A percentile compares a stretch with the other conserved stretches of the same genome.
These are phyloP conservation scores for Papilio dardanus DNA, from an alignment of 1,140 invertebrate genomes.

Conservation along the genomic window DNA sequence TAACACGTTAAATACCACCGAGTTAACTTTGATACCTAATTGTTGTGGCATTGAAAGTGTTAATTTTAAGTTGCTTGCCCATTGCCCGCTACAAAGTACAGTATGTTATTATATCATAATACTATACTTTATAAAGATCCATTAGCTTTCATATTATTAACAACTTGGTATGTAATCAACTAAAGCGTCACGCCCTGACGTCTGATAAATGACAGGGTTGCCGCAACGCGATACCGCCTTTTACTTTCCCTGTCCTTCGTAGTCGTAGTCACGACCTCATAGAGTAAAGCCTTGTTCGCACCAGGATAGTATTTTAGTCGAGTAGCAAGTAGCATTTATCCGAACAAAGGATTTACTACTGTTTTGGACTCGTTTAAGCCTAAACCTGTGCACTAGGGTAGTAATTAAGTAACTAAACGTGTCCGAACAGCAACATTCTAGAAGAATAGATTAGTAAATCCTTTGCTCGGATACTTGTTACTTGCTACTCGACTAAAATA, in stretches of 20 bases:
- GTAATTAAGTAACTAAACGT: no score
- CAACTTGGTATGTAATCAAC: constrained; percentile 16
- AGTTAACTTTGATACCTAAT: neutral
- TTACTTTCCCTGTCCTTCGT: constrained; percentile 36
- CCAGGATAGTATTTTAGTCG: no score
- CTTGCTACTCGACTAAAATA: no score
- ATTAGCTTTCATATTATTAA: constrained; percentile 4
- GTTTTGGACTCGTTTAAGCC: no score
- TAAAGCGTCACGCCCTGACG: constrained; percentile 10
- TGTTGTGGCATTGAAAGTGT: neutral
- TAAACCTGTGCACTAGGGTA: no score
- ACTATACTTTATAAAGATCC: neutral
- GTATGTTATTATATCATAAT: neutral
- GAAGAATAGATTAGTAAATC: no score
- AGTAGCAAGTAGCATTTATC: no score
- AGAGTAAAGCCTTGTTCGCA: no score
- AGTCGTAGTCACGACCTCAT: constrained; percentile 8
- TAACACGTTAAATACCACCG: neutral
- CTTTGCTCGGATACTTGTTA: no score
- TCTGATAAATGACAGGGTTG: constrained; percentile 26
- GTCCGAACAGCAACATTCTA: no score
- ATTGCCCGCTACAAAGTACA: neutral
- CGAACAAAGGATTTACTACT: no score
- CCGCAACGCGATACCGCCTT: constrained; percentile 19
- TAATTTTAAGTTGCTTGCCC: neutral